Base-by-base conservation (phyloP, 2,797 vertebrate genomes). In the Hemibagrus guttatus region DNA sequence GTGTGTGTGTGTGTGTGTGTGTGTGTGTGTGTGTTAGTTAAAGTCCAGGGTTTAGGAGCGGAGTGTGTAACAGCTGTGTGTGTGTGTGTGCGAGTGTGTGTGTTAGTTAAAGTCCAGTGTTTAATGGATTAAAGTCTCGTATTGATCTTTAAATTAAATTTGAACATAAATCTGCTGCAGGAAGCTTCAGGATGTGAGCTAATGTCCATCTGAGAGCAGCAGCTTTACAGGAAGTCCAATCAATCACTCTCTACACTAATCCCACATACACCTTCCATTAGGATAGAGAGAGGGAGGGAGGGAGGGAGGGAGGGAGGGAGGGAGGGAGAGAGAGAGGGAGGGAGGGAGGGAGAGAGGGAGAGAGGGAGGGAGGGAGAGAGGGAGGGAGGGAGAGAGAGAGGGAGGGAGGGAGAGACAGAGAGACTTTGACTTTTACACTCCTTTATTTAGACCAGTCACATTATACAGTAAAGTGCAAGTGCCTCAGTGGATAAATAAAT, bases 141-240 rank as follows among this genome's bases (percentile, higher is more conserved):
- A 83, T 83, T 63, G 66, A 83, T 83, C 21, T 56, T 39, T 71
- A 54, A 83, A 69, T 71, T 54, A n/a, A 58, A 58, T 83, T 39
- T 83, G 1, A 56, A 71, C 64, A 83, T 83, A 35, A 83, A 69
- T 69, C 66, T 71, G n/a, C 81, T 56, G 64, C 81, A 35, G 81
- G 31, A 56, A 52, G 49, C 11, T 83, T n/a, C 42, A 49, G 42
- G 71, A 42, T 72, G 39, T 1, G 7, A 2, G 19, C 39, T 74
- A 83, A 83, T 71, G 81, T 54, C 17, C 4, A 6, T 72, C 31
- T 75, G 56, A 58, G 52, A 13, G 71, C 71, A 46, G 42, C 21
- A 13, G 71, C 42, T 83, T 69, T 83, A 83, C 81, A 71, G 81
- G 81, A 83, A 83, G 63, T 56, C 14, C 66, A 26, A 69, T 71